Evolutionary conservation across 2,113 vertebrate genomes (phyloP).

Genomic region (Strix aluco): DNA sequence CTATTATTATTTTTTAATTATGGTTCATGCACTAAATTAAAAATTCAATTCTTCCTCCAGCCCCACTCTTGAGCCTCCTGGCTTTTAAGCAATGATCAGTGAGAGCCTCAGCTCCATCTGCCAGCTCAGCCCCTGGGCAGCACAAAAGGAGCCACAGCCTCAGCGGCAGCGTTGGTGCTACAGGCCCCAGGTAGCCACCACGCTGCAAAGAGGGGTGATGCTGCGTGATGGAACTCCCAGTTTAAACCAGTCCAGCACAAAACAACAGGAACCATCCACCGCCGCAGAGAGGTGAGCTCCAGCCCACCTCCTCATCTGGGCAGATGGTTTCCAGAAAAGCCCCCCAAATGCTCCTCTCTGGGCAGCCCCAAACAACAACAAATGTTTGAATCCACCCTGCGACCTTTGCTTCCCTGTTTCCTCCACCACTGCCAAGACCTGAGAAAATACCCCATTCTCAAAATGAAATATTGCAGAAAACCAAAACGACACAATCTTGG

Average conservation of each 20-base stretch:
- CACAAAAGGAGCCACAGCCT: rapidly evolving
- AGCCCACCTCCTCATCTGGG: background rate
- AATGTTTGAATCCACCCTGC: background rate
- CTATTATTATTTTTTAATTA: background rate
- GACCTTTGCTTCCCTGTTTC: background rate
- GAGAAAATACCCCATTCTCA: background rate
- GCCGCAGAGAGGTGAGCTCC: background rate
- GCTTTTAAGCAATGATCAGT: background rate
- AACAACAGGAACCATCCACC: background rate
- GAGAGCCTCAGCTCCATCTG: background rate
- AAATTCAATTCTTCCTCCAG: background rate
- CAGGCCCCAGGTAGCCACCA: background rate
- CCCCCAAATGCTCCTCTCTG: rapidly evolving
- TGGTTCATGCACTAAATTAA: background rate
- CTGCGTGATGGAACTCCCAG: background rate
- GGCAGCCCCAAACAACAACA: background rate
- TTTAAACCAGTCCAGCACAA: background rate
- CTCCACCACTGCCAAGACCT: background rate
- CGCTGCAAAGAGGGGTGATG: background rate
- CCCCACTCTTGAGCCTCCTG: background rate
- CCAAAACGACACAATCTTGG: background rate
- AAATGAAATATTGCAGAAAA: background rate
- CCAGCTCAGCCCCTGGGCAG: background rate
- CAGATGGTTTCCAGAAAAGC: background rate
- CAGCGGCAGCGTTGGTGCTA: rapidly evolving